These are phyloP conservation scores for Ichneumoninae sp. DNA, from an alignment of 2,888 invertebrate species.

Conservation along the genomic window DNA sequence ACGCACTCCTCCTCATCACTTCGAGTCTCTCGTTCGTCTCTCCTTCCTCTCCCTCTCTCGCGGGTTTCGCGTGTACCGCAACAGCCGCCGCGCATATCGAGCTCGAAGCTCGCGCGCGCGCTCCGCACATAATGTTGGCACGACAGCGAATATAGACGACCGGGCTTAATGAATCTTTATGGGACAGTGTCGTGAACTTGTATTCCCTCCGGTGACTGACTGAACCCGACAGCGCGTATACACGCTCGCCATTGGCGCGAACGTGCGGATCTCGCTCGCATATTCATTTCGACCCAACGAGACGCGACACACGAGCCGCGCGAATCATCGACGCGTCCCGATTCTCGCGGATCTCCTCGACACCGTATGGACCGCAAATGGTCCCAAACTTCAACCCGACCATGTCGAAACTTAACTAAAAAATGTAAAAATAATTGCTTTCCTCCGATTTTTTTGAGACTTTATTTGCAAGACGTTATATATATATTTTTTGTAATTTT, in stretches of 20 bases:
- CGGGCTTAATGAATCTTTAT: conserved; percentile 84
- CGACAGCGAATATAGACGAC: conserved; percentile 82
- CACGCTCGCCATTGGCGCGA: conserved; percentile 78
- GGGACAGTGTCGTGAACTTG: conserved; percentile 84
- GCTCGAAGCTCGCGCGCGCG: conserved; percentile 53
- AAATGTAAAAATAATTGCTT: not conserved
- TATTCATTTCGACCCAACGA: conserved; percentile 30
- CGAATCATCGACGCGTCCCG: conserved; percentile 32
- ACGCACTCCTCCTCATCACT: conserved; percentile 66
- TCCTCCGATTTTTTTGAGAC: not conserved
- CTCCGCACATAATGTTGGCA: conserved; percentile 81
- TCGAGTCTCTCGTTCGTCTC: conserved; percentile 17
- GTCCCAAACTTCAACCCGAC: not conserved
- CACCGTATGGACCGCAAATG: not conserved
- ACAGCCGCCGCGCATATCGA: conserved; percentile 54
- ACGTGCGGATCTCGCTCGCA: conserved; percentile 61
- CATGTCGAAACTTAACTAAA: not conserved
- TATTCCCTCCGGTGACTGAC: conserved; percentile 84
- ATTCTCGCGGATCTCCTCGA: not conserved
- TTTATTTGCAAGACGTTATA: not conserved
- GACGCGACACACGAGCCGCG: conserved; percentile 47
- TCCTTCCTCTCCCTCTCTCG: conserved; percentile 21
- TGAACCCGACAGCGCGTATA: conserved; percentile 77
- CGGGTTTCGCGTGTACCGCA: conserved; percentile 59
- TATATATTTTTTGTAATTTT: too few relatives aligned